Base-by-base conservation (phyloP, 2,113 vertebrate species). In the Myocastor coypus region DNA sequence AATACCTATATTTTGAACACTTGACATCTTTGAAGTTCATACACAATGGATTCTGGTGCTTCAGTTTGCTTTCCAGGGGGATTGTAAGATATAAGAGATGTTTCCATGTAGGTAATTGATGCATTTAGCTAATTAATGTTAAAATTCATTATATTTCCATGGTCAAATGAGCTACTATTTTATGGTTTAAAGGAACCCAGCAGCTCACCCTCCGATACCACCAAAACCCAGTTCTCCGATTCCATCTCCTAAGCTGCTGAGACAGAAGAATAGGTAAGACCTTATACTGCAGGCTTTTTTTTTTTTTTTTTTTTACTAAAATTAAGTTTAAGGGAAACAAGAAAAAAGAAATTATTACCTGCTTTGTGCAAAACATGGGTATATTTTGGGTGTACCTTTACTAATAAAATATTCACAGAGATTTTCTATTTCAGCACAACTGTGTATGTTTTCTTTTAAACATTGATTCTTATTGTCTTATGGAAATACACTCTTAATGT, bases 151-250 rank as follows among this genome's bases (percentile, higher is more conserved):
- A 17, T 37, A 22, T 86, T 94, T 87, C 84, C 87, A 92, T 83
- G 84, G 64, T 89, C 52, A 96, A 94, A 83, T 88, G 52, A 95
- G 82, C 61, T 87, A 26, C n/a, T 91, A 7, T 86, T 90, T 93
- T 97, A 61, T 97, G 63, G 96, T 95, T 96, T 85, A 83, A 94
- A 98, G 97, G 92, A 95, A 92, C 63, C 82, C 83, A 81, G 20
- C 50, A 81, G n/a, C 85, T 92, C 87, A 96, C 37, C 97, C 97
- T 83, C 97, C 93, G 32, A 84, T 96, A 77, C 97, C 96, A 55
- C 97, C 97, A 52, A 98, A 97, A 34, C 97, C 97, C 37, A 68
- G 17, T 37, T 92, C 83, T 63, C 73, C 97, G 46, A 37, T 86
- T 94, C 61, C 91, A 77, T 95, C 97, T 92, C 92, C 96, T 91